Base-by-base conservation (phyloP, 2,113 vertebrate species). In the Cnemophilus loriae region DNA sequence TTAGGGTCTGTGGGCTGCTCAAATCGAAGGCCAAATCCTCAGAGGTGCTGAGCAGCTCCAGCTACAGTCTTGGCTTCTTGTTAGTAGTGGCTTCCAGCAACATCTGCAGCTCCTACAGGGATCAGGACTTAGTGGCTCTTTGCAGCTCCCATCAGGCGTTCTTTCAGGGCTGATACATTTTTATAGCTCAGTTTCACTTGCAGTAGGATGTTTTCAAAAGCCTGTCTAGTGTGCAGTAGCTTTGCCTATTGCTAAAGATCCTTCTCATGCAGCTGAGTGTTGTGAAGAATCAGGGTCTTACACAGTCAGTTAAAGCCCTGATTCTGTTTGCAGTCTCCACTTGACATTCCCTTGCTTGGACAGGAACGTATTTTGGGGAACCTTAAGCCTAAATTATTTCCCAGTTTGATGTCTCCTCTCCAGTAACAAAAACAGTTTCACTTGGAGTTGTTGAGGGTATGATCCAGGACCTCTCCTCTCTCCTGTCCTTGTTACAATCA, bases 401-500 rank as follows among this genome's bases (percentile, higher is more conserved):
- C 71, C 67, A 28, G 30, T 90, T 77, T 80, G 53, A 13, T 63
- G 67, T 89, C 70, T 85, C 7, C 24, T 92, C 64, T 73, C 37
- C 28, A 71, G 39, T 2, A 49, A 41, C 35, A 63, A 95, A 67
- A 59, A 55, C 7, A 30, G 63, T 73, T 75, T 85, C 39, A 57
- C 32, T 46, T 33, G 50, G 24, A 65, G 50, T 26, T 37, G 82
- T 23, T 10, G 37, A 28, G 75, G 60, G n/a, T 19, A 16, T 14
- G 47, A 85, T 90, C 87, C 67, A 50, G 46, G 68, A 55, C 6
- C 79, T 57, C 35, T 90, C 76, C 55, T 41, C 85, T 55, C 68
- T 44, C 79, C 84, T 55, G 47, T 90, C 90, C 75, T 92, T 92
- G 87, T 97, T 90, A 96, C 79, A 83, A 70, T 84, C 95, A 94